A percentile compares a stretch with the other conserved stretches of the same genome.
Evolutionary conservation across 2,113 vertebrate genomes (phyloP).

Genomic region (Oreochromis niloticus): DNA sequence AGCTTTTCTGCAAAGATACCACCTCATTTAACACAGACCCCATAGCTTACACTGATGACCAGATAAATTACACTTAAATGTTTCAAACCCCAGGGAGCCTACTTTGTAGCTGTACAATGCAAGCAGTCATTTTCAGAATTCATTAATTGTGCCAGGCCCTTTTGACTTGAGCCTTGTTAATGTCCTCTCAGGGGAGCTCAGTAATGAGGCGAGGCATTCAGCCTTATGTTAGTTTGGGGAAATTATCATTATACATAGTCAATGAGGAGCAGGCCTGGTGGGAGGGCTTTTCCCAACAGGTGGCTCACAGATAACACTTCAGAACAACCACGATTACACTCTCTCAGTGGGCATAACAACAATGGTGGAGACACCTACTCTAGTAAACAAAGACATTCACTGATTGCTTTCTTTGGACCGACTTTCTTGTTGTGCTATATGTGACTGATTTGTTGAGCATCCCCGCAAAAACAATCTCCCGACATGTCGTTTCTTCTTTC

Average conservation of each 20-base stretch:
- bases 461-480: background rate
- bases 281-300: background rate
- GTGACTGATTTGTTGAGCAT: background rate
- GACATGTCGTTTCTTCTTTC: background rate
- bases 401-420: constrained; percentile 30
- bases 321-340: background rate
- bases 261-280: background rate
- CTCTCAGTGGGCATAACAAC: background rate
- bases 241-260: constrained; percentile 26
- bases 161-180: constrained; percentile 39
- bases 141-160: constrained; percentile 8
- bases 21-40: background rate
- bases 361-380: background rate
- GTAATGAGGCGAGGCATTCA: constrained; percentile 31
- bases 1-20: background rate
- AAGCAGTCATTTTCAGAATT: constrained; percentile 1
- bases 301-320: background rate
- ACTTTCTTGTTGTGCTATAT: background rate
- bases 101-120: background rate
- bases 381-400: background rate
- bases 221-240: constrained; percentile 29
- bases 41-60: background rate
- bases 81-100: background rate
- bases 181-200: constrained; percentile 18
- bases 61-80: background rate